phyloP scores from a whole-genome alignment of 35 echinoderm and acorn worm species.

The Acanthaster planci region DNA sequence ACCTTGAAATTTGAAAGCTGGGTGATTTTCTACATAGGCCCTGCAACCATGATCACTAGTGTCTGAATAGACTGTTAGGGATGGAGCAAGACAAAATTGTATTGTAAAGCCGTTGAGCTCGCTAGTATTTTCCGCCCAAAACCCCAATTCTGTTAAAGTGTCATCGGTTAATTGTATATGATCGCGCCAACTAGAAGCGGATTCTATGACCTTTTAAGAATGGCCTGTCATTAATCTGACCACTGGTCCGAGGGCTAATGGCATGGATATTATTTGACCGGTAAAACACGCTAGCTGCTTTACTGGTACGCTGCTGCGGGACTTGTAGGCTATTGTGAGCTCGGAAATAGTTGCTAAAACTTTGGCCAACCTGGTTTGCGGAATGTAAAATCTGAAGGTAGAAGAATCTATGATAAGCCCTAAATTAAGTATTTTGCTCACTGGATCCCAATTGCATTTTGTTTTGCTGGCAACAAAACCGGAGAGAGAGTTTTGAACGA shows the following conservation, averaged over 20 bases:
- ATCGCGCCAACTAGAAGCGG: neutral
- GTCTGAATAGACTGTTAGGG: slow-evolving; percentile 39
- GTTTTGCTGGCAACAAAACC: slow-evolving; percentile 29
- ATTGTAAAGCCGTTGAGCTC: slow-evolving; percentile 33
- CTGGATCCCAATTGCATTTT: slow-evolving; percentile 18
- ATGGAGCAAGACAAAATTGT: neutral
- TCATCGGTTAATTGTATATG: neutral
- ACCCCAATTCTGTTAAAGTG: neutral
- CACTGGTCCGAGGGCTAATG: slow-evolving; percentile 29
- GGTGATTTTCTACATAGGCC: no score
- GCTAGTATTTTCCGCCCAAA: slow-evolving; percentile 23
- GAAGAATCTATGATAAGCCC: slow-evolving; percentile 39
- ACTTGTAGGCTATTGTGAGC: neutral
- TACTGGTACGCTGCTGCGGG: neutral
- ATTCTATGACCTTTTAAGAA: neutral
- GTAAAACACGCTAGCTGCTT: slow-evolving; percentile 10
- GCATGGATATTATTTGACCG: slow-evolving; percentile 27
- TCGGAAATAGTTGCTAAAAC: neutral
- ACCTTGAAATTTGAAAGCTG: no score
- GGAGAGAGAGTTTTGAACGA: neutral
- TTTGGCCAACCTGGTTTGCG: slow-evolving; percentile 16
- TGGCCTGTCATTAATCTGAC: slow-evolving; percentile 14
- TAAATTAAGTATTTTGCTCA: neutral
- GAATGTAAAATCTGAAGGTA: slow-evolving; percentile 13
- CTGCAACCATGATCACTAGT: slow-evolving; percentile 32